phyloP scores from a whole-genome alignment of 2,888 invertebrate genomes.

The Matsumyia berberina region DNA sequence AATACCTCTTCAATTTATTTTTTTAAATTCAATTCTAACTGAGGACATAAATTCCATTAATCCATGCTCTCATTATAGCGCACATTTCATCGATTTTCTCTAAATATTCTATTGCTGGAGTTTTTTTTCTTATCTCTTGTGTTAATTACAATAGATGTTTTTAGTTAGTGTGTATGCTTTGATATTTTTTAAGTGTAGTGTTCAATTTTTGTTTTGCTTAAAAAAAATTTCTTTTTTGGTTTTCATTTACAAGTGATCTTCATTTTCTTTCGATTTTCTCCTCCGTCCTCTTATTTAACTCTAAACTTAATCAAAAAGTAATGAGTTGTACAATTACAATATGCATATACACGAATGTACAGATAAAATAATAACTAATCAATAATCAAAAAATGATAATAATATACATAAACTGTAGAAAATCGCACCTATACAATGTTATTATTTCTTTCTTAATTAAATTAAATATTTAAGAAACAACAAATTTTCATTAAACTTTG shows the following conservation, averaged over 20 bases:
- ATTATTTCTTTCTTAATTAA: constrained; percentile 44
- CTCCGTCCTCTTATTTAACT: constrained; percentile 10
- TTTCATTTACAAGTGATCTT: constrained; percentile 59
- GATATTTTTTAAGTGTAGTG: constrained; percentile 23
- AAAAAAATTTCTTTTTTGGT: constrained; percentile 40
- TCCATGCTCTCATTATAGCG: constrained; percentile 33
- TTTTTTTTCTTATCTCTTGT: constrained; percentile 21
- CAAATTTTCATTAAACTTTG: constrained; percentile 35
- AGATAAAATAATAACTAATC: constrained; percentile 54
- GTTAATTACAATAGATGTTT: constrained; percentile 26
- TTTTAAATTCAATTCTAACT: neutral
- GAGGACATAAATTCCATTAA: constrained; percentile 30
- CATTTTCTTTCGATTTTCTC: constrained; percentile 18
- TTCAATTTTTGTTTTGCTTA: constrained; percentile 26
- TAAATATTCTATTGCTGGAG: constrained; percentile 12
- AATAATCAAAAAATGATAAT: constrained; percentile 63
- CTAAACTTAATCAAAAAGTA: constrained; percentile 72
- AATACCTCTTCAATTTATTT: neutral
- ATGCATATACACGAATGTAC: constrained; percentile 43
- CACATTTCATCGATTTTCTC: neutral
- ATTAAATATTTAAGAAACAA: constrained; percentile 58
- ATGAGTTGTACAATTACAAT: constrained; percentile 71
- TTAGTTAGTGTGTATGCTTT: constrained; percentile 61
- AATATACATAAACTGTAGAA: constrained; percentile 50
- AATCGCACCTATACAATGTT: constrained; percentile 57